Conservation (phyloP, 2,888 invertebrate species). For the Crossocerus cetratus region DNA sequence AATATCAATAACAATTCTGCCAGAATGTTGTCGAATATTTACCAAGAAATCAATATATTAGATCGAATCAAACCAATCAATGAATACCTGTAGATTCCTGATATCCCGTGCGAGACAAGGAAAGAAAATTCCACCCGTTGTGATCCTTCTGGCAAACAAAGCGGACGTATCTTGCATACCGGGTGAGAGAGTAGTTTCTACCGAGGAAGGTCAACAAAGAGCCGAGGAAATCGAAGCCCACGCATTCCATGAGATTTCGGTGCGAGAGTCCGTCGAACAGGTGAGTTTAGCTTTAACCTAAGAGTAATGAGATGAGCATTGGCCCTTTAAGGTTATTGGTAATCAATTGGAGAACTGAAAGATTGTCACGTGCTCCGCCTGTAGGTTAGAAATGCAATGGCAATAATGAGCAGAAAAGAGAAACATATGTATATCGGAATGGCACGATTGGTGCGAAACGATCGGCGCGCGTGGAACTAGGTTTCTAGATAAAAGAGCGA, state of each 20-base stretch:
- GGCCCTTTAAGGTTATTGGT: no score
- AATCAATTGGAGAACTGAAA: not conserved
- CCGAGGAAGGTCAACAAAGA: conserved; percentile 84
- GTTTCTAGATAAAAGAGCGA: no score
- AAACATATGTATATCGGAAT: no score
- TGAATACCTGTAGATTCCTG: conserved; percentile 52
- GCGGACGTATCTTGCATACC: conserved; percentile 80
- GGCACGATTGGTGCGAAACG: no score
- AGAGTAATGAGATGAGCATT: no score
- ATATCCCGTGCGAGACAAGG: conserved; percentile 56
- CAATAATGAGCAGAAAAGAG: no score
- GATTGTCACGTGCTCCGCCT: not conserved
- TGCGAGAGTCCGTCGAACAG: conserved; percentile 89
- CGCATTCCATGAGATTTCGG: conserved; percentile 91
- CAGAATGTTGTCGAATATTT: no score
- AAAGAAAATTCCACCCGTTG: conserved; percentile 70
- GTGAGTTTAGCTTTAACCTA: conserved; percentile 71
- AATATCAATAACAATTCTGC: no score
- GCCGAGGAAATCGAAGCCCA: conserved; percentile 89
- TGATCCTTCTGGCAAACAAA: conserved; percentile 90
- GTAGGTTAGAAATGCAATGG: no score
- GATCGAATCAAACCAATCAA: no score
- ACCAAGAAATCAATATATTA: no score
- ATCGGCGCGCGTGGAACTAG: not conserved
- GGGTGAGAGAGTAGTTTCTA: conserved; percentile 89